Evolutionary conservation across 2,888 invertebrate species (phyloP), one percentile per base, ranked within the genome.

Genomic region (Selenia dentaria): DNA sequence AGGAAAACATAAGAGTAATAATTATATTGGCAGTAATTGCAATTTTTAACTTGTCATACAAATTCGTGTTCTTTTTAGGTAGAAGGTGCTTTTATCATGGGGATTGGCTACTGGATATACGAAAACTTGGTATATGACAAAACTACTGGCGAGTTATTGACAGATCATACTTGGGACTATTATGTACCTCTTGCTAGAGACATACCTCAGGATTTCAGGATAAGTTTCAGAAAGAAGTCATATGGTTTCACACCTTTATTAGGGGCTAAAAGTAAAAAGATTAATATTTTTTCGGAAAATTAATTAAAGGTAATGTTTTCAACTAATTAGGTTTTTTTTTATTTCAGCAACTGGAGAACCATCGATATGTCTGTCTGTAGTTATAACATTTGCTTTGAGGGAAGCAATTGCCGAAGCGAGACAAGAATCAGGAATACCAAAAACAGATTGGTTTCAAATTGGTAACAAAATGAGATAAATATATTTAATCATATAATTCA

Each of bases 61-160:
- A 10, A 6, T 27, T 9, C 5, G 1, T 27, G 1, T 12, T 3
- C 3, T 11, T 55, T 61, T 24, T 35, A 87, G 85, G 64, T 94
- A 0, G 95, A 95, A 77, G 96, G 96, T 0, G 95, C 95, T 0
- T 96, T 95, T 54, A 79, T 94, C 1, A 95, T 95, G 95, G 95
- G 91, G 28, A 66, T 87, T 1, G 97, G 97, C 0, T 95, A 94
- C 64, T 95, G 94, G 92, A 94, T 95, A 0, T 91, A 87, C 1
- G 96, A 97, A 68, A 91, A 94, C 46, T 68, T 96, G 26, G 83
- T 93, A 0, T 94, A 92, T 49, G 92, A 94, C 52, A 81, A 88
- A 0, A 64, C 82, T 5, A 93, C 93, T 0, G 96, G 96, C 0
- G 91, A 92, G 62, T 70, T 96, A 1, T 79, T 94, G 2, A 95